Evolutionary conservation across 2,888 invertebrate species (phyloP).

Genomic region (Orthosia cruda): DNA sequence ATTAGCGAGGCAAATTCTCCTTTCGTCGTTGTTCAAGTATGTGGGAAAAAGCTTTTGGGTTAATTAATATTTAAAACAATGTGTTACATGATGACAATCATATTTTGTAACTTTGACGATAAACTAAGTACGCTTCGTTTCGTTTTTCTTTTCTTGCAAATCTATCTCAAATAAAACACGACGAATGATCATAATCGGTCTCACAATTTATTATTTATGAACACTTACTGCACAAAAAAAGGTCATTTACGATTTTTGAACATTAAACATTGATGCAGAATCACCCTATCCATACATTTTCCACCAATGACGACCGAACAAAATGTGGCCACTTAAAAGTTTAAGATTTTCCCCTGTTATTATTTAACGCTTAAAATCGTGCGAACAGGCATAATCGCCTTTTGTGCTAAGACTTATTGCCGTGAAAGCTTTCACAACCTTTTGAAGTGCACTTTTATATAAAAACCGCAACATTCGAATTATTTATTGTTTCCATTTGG

Average conservation of each 20-base stretch:
- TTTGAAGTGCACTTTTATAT: conserved; percentile 82
- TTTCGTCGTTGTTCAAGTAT: conserved; percentile 67
- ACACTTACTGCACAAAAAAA: not conserved
- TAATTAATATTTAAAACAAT: conserved; percentile 19
- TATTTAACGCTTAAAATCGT: conserved; percentile 81
- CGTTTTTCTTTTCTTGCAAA: not conserved
- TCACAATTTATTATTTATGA: not conserved
- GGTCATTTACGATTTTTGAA: conserved; percentile 2
- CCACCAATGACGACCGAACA: conserved; percentile 34
- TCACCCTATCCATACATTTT: conserved; percentile 12
- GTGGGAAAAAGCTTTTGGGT: conserved; percentile 22
- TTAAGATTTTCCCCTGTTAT: conserved; percentile 69
- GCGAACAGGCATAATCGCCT: conserved; percentile 85
- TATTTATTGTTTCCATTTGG: conserved; percentile 86
- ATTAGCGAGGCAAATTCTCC: conserved; percentile 71
- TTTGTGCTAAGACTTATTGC: conserved; percentile 86
- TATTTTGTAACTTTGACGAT: not conserved
- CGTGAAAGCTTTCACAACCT: conserved; percentile 85
- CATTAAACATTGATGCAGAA: conserved; percentile 34
- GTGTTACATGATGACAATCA: not conserved
- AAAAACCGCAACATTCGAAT: conserved; percentile 84
- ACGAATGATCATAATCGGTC: not conserved
- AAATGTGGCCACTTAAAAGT: conserved; percentile 67
- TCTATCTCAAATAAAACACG: not conserved
- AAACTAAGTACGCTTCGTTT: not conserved